Conservation (phyloP, 2,113 vertebrate species). For the Alouatta palliata region DNA sequence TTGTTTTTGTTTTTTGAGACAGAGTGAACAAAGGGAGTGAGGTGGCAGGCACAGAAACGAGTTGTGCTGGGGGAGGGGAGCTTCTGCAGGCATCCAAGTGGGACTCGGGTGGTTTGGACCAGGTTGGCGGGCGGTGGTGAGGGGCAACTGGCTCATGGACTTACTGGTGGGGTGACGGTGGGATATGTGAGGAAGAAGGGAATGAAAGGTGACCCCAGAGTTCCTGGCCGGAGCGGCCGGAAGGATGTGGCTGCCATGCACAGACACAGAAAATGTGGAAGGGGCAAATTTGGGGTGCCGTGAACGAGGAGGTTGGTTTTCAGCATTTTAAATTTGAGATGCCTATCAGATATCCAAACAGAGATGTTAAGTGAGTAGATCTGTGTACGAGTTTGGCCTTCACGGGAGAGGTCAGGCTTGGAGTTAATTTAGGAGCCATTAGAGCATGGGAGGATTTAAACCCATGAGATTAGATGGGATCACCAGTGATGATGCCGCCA, state of each 20-base stretch:
- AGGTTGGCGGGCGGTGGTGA: rapidly evolving
- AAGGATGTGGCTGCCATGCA: neutral
- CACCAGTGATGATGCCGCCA: rapidly evolving
- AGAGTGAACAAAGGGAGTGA: neutral
- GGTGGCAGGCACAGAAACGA: neutral
- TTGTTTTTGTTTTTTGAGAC: neutral
- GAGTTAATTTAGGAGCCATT: neutral
- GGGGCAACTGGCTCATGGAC: neutral
- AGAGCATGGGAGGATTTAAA: neutral
- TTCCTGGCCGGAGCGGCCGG: neutral
- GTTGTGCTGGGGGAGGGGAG: neutral
- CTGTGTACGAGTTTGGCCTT: neutral
- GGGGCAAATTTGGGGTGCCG: neutral
- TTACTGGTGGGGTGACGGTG: neutral
- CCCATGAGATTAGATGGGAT: neutral
- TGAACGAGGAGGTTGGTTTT: neutral
- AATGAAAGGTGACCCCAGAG: neutral
- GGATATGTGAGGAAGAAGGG: neutral
- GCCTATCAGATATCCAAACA: neutral
- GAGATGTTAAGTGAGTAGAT: neutral
- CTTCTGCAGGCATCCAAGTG: neutral
- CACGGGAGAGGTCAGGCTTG: neutral
- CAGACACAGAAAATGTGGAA: neutral
- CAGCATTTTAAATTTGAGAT: neutral
- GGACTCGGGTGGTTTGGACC: neutral